phyloP scores from a whole-genome alignment of 1,140 invertebrate genomes.

The Heliconius eleuchia region DNA sequence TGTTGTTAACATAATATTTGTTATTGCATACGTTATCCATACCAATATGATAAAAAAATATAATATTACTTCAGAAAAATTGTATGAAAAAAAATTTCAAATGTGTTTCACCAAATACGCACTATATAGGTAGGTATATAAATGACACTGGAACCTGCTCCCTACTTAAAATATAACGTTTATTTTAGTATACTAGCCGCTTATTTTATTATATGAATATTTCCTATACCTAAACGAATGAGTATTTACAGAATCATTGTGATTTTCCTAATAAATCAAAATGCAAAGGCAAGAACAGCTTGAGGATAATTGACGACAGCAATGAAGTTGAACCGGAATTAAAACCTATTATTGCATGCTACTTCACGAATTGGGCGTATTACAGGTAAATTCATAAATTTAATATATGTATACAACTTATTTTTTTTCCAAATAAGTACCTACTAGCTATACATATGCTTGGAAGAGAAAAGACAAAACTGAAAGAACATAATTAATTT shows the following conservation, averaged over 20 bases:
- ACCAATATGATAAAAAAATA: neutral
- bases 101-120: no score
- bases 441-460: no score
- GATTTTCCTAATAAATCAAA: slow-evolving; percentile 89
- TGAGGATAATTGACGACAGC: slow-evolving; percentile 48
- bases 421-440: no score
- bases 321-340: slow-evolving; percentile 44
- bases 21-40: neutral
- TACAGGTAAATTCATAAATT: slow-evolving; percentile 78
- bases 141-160: no score
- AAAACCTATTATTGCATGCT: slow-evolving; percentile 85
- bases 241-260: slow-evolving; percentile 83
- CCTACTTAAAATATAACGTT: no score
- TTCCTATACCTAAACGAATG: neutral
- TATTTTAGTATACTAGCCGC: no score
- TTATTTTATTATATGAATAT: no score
- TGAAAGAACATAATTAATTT: no score
- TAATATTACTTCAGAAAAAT: no score
- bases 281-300: slow-evolving; percentile 79
- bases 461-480: no score
- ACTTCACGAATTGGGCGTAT: slow-evolving; percentile 89
- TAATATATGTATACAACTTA: neutral
- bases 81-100: no score
- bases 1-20: neutral
- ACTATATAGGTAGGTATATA: no score